phyloP scores from a whole-genome alignment of 2,888 invertebrate genomes.

The Seladonia tumulorum region DNA sequence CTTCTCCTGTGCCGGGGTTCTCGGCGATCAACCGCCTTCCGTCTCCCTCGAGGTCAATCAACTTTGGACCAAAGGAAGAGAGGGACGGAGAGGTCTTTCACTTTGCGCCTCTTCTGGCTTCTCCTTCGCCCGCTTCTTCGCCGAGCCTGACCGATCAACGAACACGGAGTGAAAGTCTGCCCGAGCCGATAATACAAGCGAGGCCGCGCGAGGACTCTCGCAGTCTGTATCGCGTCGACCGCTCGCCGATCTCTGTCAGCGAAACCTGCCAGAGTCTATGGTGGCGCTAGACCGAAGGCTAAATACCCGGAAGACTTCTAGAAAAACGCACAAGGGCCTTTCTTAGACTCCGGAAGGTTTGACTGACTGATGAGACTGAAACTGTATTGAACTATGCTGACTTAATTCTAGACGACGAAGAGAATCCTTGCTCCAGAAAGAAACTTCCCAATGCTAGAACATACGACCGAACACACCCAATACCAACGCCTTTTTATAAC shows the following conservation, averaged over 20 bases:
- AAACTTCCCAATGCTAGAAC: background rate
- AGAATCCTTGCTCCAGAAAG: background rate
- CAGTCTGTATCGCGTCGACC: constrained; percentile 12
- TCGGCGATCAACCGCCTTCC: constrained; percentile 18
- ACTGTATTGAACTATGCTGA: background rate
- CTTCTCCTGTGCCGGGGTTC: constrained; percentile 30
- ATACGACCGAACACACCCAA: background rate
- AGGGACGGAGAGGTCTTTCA: constrained; percentile 48
- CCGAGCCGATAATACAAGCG: constrained; percentile 27
- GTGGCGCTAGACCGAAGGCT: background rate
- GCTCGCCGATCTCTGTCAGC: constrained; percentile 12
- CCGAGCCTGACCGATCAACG: constrained; percentile 45
- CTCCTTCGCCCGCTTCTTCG: constrained; percentile 53
- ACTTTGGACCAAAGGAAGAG: constrained; percentile 52
- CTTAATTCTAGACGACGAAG: background rate
- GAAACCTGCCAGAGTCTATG: background rate
- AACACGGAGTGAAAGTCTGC: constrained; percentile 63
- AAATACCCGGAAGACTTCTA: background rate
- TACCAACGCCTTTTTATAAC: background rate
- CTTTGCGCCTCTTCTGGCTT: constrained; percentile 53
- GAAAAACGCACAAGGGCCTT: background rate
- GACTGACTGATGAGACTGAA: background rate
- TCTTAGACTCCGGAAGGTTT: background rate
- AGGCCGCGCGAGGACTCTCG: constrained; percentile 22
- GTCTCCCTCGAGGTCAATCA: constrained; percentile 62